phyloP scores from a whole-genome alignment of 2,888 invertebrate species.

The Trimorus sp. region DNA sequence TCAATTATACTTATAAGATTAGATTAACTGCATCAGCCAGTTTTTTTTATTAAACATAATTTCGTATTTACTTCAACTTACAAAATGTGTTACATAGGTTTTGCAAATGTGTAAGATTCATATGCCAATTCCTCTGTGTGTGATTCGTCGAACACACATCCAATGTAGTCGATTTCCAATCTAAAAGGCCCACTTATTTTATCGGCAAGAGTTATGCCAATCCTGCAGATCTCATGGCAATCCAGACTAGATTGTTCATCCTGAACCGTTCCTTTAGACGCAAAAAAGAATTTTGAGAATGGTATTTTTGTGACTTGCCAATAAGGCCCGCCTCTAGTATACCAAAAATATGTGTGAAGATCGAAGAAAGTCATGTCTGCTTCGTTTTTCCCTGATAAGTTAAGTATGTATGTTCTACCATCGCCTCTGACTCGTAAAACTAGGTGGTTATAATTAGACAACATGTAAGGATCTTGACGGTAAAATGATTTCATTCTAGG shows the following conservation, averaged over 20 bases:
- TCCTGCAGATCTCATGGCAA: constrained; percentile 83
- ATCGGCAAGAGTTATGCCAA: constrained; percentile 93
- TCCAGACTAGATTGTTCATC: constrained; percentile 88
- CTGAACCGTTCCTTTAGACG: constrained; percentile 92
- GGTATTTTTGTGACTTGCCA: constrained; percentile 97
- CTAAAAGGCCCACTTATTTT: constrained; percentile 91
- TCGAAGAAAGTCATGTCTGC: constrained; percentile 96
- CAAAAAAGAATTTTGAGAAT: constrained; percentile 94
- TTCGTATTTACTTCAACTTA: too few species aligned
- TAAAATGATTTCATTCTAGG: constrained; percentile 91
- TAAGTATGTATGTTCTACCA: constrained; percentile 94
- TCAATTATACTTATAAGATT: too few species aligned
- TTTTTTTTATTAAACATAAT: too few species aligned
- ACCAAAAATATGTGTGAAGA: constrained; percentile 91
- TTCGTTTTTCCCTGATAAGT: constrained; percentile 88
- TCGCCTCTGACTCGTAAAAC: constrained; percentile 95
- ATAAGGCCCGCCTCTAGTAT: constrained; percentile 98
- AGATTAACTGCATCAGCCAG: too few species aligned
- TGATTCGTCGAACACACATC: constrained; percentile 90
- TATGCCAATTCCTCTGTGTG: constrained; percentile 95
- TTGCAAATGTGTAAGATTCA: constrained; percentile 83
- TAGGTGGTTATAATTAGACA: constrained; percentile 89
- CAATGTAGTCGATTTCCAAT: constrained; percentile 96
- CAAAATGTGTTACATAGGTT: constrained; percentile 19
- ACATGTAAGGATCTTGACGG: constrained; percentile 87